Evolutionary conservation across 2,888 invertebrate species (phyloP).

Genomic region (Xestia rhomboidea): DNA sequence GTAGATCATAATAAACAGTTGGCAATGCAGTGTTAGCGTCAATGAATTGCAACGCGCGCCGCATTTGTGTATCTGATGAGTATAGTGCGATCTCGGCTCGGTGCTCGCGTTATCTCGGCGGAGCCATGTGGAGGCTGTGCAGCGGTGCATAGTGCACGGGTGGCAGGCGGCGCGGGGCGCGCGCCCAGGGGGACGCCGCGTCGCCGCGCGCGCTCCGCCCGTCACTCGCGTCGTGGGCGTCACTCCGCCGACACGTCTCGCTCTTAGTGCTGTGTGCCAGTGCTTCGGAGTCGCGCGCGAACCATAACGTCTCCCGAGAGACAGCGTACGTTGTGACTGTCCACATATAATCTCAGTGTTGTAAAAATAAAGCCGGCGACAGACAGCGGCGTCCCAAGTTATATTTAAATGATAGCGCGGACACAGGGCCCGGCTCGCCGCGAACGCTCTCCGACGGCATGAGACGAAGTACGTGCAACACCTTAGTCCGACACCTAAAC

Average conservation of each 20-base stretch:
- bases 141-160: conserved; percentile 85
- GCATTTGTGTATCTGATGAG: conserved; percentile 75
- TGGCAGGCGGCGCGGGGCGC: conserved; percentile 66
- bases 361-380: conserved; percentile 90
- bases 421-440: conserved; percentile 83
- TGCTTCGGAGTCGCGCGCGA: conserved; percentile 65
- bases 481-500: conserved; percentile 74
- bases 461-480: conserved; percentile 88
- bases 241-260: conserved; percentile 72
- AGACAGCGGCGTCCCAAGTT: conserved; percentile 87
- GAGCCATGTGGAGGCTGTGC: conserved; percentile 87
- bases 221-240: conserved; percentile 82
- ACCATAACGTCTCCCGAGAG: conserved; percentile 77
- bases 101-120: conserved; percentile 78
- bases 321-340: conserved; percentile 82
- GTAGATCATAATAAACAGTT: conserved; percentile 79
- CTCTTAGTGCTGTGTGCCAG: conserved; percentile 64
- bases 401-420: conserved; percentile 90
- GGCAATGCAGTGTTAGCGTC: conserved; percentile 81
- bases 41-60: conserved; percentile 82
- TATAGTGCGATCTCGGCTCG: conserved; percentile 75
- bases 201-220: conserved; percentile 75
- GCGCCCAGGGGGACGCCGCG: conserved; percentile 70
- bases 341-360: conserved; percentile 82
- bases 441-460: conserved; percentile 84